phyloP scores from a whole-genome alignment of 2,113 vertebrate genomes.

The Muntiacus reevesi region DNA sequence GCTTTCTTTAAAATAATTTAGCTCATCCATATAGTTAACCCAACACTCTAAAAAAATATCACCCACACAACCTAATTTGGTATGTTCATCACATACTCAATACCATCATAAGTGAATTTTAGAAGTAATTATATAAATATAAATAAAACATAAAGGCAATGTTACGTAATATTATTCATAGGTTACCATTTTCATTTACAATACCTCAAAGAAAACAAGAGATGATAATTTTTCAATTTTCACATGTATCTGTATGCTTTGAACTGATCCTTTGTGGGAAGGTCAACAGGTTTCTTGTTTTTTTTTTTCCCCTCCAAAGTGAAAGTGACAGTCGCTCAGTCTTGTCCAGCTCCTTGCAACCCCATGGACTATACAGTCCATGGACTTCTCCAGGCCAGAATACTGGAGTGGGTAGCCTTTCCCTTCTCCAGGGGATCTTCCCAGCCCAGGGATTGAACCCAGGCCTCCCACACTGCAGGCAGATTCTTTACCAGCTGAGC shows the following conservation, averaged over 20 bases:
- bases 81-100: background rate
- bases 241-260: background rate
- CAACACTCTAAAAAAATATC: background rate
- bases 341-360: background rate
- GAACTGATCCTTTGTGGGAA: background rate
- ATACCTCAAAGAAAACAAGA: background rate
- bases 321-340: background rate
- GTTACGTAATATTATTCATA: background rate
- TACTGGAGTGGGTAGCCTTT: background rate
- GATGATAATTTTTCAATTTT: background rate
- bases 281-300: background rate
- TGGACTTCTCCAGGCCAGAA: background rate
- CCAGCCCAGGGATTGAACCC: background rate
- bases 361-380: background rate
- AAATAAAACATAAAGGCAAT: background rate
- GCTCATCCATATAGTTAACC: background rate
- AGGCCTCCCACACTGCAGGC: rapidly evolving
- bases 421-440: background rate
- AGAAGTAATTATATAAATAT: background rate
- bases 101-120: background rate
- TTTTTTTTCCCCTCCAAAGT: background rate
- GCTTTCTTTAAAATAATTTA: background rate
- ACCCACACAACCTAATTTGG: background rate
- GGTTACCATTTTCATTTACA: background rate
- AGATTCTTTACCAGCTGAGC: background rate